Percentiles rank a stretch among this genome's conserved stretches.
Evolutionary conservation across 1,140 invertebrate genomes (phyloP).

Genomic region (Gonioctena quinquepunctata): DNA sequence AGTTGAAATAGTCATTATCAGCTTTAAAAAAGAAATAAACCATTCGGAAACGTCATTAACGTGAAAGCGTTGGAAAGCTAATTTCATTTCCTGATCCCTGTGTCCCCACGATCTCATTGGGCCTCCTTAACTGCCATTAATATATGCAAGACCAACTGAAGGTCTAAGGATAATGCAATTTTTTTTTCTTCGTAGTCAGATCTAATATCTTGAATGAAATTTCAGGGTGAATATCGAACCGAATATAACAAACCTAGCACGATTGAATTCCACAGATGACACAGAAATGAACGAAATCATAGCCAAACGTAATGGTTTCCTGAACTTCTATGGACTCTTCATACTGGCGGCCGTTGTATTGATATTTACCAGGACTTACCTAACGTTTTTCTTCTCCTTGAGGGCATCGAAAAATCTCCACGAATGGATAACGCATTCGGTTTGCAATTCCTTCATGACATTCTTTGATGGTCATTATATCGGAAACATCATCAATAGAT

Average conservation of each 20-base stretch:
- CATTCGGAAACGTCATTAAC: too few relatives aligned
- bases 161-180: too few relatives aligned
- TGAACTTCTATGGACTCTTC: slow-evolving; percentile 67
- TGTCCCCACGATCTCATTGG: too few relatives aligned
- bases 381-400: slow-evolving; percentile 33
- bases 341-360: slow-evolving; percentile 67
- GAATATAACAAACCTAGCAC: background rate
- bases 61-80: too few relatives aligned
- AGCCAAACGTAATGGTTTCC: slow-evolving; percentile 51
- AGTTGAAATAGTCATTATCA: too few relatives aligned
- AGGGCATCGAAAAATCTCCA: slow-evolving; percentile 38
- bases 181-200: too few relatives aligned
- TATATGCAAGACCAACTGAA: too few relatives aligned
- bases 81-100: too few relatives aligned
- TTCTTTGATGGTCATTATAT: slow-evolving; percentile 45
- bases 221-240: slow-evolving; percentile 5
- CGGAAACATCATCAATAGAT: slow-evolving; percentile 47
- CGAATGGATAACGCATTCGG: slow-evolving; percentile 30
- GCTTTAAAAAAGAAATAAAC: too few relatives aligned
- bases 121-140: too few relatives aligned
- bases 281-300: slow-evolving; percentile 15
- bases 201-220: too few relatives aligned
- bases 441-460: slow-evolving; percentile 42
- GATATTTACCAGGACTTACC: slow-evolving; percentile 52
- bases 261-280: slow-evolving; percentile 25